These are phyloP conservation scores for Lithophane socia DNA, from an alignment of 2,888 invertebrate genomes.

Conservation along the genomic window DNA sequence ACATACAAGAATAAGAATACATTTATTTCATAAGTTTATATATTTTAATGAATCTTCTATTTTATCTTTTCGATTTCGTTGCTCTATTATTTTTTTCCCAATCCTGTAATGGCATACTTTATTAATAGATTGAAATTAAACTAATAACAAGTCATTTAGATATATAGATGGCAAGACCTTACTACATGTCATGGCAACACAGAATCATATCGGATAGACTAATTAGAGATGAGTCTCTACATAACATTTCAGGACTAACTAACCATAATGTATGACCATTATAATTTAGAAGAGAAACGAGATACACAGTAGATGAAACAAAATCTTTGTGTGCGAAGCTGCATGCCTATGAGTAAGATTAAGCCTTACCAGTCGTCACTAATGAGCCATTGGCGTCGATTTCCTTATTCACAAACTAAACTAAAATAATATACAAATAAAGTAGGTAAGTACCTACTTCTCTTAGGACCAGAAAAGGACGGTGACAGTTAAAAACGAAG, in stretches of 20 bases:
- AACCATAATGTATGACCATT: constrained; percentile 16
- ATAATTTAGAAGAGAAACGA: constrained; percentile 9
- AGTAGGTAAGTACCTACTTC: background rate
- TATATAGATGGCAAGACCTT: background rate
- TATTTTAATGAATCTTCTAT: constrained; percentile 6
- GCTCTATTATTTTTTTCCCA: background rate
- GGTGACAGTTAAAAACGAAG: background rate
- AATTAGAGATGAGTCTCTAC: constrained; percentile 31
- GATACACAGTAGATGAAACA: background rate
- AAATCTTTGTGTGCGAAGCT: background rate
- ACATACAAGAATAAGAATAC: too few species aligned
- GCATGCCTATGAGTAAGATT: background rate
- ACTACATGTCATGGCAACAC: constrained; percentile 7
- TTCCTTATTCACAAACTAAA: background rate
- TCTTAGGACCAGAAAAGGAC: background rate
- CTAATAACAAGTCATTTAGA: background rate
- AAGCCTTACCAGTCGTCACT: background rate
- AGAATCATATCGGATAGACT: constrained; percentile 25
- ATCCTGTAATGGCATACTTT: background rate
- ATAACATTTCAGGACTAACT: constrained; percentile 19
- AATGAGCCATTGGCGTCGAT: background rate
- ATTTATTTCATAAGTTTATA: background rate
- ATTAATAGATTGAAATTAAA: background rate
- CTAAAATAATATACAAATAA: background rate
- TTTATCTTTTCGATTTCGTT: background rate